Evolutionary conservation across 2,888 invertebrate genomes (phyloP), one percentile per base, ranked within the genome.

Genomic region (Xanthorhoe designata): DNA sequence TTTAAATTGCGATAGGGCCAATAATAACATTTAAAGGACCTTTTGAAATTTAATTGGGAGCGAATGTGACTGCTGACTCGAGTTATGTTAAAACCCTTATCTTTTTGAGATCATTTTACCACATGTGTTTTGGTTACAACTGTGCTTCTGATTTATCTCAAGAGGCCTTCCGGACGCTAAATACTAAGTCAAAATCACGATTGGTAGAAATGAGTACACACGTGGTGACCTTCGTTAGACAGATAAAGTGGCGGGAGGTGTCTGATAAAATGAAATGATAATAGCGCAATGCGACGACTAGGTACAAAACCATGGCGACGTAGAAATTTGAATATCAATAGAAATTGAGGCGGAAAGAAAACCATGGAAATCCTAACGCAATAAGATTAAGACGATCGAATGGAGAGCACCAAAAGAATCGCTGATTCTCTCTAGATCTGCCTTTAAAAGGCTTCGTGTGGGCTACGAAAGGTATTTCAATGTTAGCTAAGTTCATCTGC

Each of bases 201-300:
- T 77, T 78, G 72, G 68, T 60, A 70, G 75, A 77, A 62, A 70
- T 61, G 68, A 73, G 74, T 75, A 68, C 65, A 66, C 67, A 72
- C 66, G 67, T 61, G 86, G 67, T 79, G 86, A 85, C 88, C 88
- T 88, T 88, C 85, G 70, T 75, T 72, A 68, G 71, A 87, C 87
- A 88, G 71, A 87, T 88, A 88, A 82, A 79, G 64, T 67, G 65
- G 74, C 70, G 77, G 75, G 77, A 81, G 77, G 73, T 80, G 78
- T 69, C 78, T 86, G 89, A 88, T 88, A 88, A 84, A 75, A 75
- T 77, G 81, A 85, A 85, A 87, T 78, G 82, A 85, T 86, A 87
- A 83, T 79, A 77, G 69, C 81, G 80, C 82, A 85, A 73, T 82
- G 82, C 82, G 75, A 76, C 70, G 71, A 75, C 69, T 67, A 67